These are phyloP conservation scores for Paralichthys olivaceus DNA, from an alignment of 2,113 vertebrate genomes.

Conservation along the genomic window DNA sequence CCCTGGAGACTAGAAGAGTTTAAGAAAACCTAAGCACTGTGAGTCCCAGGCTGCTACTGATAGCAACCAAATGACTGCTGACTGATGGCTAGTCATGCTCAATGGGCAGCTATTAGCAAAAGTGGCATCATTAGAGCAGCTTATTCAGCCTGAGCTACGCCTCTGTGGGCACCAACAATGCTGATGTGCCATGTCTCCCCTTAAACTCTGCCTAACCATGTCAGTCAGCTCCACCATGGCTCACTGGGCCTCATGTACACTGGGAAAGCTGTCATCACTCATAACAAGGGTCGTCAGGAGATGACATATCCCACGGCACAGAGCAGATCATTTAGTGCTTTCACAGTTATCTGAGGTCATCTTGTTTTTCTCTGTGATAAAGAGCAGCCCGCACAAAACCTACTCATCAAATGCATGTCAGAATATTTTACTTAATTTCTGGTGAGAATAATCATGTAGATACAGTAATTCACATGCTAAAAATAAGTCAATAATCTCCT, in stretches of 20 bases:
- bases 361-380: neutral
- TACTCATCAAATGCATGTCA: neutral
- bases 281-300: neutral
- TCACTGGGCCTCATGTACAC: constrained; percentile 37
- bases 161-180: constrained; percentile 53
- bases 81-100: constrained; percentile 49
- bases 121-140: constrained; percentile 53
- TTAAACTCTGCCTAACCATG: constrained; percentile 52
- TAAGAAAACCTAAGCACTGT: constrained; percentile 5
- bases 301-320: neutral
- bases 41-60: constrained; percentile 26
- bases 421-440: neutral
- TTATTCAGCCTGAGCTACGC: constrained; percentile 59
- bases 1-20: constrained; percentile 11
- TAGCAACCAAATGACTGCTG: constrained; percentile 39
- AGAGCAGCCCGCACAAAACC: neutral
- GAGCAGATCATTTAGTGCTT: neutral
- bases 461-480: neutral
- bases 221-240: constrained; percentile 38
- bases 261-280: constrained; percentile 16
- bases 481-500: neutral
- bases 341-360: neutral
- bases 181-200: constrained; percentile 47
- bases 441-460: neutral
- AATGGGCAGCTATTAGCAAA: constrained; percentile 47